phyloP scores from a whole-genome alignment of 2,797 vertebrate species.

The Darevskia mixta region DNA sequence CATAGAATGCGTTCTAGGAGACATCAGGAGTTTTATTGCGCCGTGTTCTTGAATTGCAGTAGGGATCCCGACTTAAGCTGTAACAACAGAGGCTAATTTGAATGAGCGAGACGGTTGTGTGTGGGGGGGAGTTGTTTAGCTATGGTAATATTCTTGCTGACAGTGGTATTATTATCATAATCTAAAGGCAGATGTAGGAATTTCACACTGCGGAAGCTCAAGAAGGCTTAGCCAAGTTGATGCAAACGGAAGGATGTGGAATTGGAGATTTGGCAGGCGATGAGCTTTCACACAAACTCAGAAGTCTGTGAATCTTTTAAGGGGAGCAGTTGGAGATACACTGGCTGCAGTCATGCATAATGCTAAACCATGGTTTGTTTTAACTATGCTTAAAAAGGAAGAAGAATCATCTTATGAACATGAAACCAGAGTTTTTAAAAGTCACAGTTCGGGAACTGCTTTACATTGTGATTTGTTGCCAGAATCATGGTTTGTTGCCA shows the following conservation, averaged over 20 bases:
- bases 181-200: constrained; percentile 66
- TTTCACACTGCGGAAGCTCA: not conserved
- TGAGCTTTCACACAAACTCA: not conserved
- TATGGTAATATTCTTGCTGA: constrained; percentile 57
- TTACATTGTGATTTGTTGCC: too few relatives aligned
- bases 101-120: constrained; percentile 42
- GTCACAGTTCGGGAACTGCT: too few relatives aligned
- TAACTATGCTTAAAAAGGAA: too few relatives aligned
- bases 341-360: too few relatives aligned
- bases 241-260: fast-evolving
- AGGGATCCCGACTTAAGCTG: constrained; percentile 57
- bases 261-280: not conserved
- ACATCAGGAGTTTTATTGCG: constrained; percentile 52
- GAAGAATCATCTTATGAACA: too few relatives aligned
- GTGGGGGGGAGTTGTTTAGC: constrained; percentile 53
- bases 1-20: constrained; percentile 62
- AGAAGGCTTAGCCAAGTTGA: not conserved
- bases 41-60: constrained; percentile 21
- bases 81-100: constrained; percentile 62
- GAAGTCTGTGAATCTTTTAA: not conserved
- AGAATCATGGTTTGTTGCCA: too few relatives aligned
- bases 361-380: too few relatives aligned
- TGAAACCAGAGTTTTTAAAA: too few relatives aligned
- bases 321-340: not conserved
- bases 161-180: constrained; percentile 62